Evolutionary conservation across 1,140 invertebrate species (phyloP).

Genomic region (Ridgeia piscesae): DNA sequence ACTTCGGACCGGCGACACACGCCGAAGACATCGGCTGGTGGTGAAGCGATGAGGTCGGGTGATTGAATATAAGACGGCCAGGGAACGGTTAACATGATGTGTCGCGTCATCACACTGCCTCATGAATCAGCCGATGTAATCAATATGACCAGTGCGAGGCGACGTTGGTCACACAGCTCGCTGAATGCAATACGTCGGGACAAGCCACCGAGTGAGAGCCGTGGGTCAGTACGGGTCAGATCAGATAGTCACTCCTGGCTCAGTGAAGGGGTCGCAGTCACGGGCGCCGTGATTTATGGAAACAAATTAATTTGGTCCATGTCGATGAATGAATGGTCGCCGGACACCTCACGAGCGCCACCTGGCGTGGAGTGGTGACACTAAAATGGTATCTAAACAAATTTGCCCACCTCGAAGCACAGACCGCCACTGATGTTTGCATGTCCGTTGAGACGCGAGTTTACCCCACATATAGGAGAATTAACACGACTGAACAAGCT

Average conservation of each 20-base stretch:
- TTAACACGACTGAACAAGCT: too few species aligned
- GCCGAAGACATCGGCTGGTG: background rate
- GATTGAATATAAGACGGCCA: background rate
- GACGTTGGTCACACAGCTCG: background rate
- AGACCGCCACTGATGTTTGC: too few species aligned
- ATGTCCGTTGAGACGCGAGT: too few species aligned
- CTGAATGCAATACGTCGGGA: background rate
- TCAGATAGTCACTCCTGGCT: background rate
- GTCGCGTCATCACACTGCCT: background rate
- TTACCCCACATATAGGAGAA: too few species aligned
- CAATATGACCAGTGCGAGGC: background rate
- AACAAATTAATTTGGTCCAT: background rate
- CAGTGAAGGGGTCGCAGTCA: background rate
- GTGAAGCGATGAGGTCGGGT: background rate
- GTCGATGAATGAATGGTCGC: too few species aligned
- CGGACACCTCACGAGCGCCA: background rate
- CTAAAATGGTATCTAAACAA: background rate
- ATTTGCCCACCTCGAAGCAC: too few species aligned
- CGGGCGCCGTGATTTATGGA: background rate
- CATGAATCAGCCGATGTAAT: background rate
- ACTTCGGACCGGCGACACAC: background rate
- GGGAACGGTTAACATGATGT: background rate
- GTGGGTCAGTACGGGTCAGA: background rate
- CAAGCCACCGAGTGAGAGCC: background rate
- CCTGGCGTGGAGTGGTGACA: background rate